Conservation (phyloP, 2,888 invertebrate genomes). For the Phalangium opilio region DNA sequence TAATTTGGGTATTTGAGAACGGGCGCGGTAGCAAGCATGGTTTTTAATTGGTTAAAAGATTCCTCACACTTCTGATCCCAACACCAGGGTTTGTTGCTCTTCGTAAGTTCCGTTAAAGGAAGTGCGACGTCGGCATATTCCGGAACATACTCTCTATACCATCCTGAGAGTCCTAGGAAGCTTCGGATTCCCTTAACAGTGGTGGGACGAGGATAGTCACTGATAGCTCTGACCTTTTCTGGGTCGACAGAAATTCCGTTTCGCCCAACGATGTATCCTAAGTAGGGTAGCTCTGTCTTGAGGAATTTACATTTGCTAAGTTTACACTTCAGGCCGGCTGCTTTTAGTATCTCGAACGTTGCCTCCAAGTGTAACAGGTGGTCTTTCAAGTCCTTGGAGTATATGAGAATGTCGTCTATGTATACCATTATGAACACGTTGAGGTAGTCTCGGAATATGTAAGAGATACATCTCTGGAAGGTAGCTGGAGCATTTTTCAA, state of each 20-base stretch:
- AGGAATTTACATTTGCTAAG: slow-evolving; percentile 2
- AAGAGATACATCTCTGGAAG: not conserved
- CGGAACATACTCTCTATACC: not conserved
- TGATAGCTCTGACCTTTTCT: too few species aligned
- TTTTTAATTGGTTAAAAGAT: not conserved
- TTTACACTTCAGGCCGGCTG: not conserved
- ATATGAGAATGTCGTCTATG: slow-evolving; percentile 5
- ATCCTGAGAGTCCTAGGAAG: not conserved
- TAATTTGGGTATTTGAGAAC: not conserved
- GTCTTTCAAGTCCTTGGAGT: not conserved
- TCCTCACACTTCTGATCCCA: not conserved
- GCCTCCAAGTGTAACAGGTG: not conserved
- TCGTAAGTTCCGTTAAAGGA: not conserved
- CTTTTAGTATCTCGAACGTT: not conserved
- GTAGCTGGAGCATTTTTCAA: too few species aligned
- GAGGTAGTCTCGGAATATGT: not conserved
- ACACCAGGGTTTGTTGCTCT: not conserved
- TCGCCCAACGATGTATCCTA: not conserved
- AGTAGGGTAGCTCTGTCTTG: not conserved
- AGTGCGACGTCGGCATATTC: not conserved
- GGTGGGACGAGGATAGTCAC: too few species aligned
- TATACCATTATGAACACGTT: not conserved
- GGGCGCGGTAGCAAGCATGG: not conserved
- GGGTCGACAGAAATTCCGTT: not conserved
- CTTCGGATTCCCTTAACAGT: not conserved